phyloP scores from a whole-genome alignment of 2,797 vertebrate species.

The Aeoliscus strigatus region DNA sequence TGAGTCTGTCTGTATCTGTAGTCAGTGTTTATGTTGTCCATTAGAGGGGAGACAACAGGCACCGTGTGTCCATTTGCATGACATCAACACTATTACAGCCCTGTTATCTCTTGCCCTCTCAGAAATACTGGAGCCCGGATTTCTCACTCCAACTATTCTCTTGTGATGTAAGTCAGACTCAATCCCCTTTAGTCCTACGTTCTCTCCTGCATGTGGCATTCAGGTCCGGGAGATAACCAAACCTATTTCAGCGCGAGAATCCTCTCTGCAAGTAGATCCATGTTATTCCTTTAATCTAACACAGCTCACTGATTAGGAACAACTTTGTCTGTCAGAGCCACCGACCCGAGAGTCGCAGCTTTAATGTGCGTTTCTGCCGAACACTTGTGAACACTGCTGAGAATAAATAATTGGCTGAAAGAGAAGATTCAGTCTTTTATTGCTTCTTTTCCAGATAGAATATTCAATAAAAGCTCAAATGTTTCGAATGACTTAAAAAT shows the following conservation, averaged over 20 bases:
- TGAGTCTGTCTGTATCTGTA: too few relatives aligned
- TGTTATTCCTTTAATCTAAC: constrained; percentile 50
- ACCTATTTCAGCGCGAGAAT: constrained; percentile 35
- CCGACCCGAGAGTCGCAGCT: constrained; percentile 16
- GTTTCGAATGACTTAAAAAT: too few relatives aligned
- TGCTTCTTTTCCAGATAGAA: too few relatives aligned
- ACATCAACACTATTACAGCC: constrained; percentile 34
- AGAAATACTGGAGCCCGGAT: constrained; percentile 31
- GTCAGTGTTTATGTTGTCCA: constrained; percentile 45
- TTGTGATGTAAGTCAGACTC: constrained; percentile 21
- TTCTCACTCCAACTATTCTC: constrained; percentile 23
- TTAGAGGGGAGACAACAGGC: constrained; percentile 35
- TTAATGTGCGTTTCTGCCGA: constrained; percentile 12
- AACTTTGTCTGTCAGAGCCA: constrained; percentile 23
- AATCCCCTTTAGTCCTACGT: constrained; percentile 31
- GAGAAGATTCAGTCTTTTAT: background rate
- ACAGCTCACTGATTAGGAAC: constrained; percentile 38
- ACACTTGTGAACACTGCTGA: constrained; percentile 3
- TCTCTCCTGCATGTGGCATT: constrained; percentile 28
- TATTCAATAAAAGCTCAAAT: too few relatives aligned
- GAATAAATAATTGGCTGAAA: constrained; percentile 6
- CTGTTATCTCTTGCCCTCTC: constrained; percentile 32
- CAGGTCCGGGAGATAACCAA: constrained; percentile 42
- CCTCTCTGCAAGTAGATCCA: constrained; percentile 37
- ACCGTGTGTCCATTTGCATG: constrained; percentile 18